Conservation (phyloP, 2,113 vertebrate species). For the Sylvietta virens region DNA sequence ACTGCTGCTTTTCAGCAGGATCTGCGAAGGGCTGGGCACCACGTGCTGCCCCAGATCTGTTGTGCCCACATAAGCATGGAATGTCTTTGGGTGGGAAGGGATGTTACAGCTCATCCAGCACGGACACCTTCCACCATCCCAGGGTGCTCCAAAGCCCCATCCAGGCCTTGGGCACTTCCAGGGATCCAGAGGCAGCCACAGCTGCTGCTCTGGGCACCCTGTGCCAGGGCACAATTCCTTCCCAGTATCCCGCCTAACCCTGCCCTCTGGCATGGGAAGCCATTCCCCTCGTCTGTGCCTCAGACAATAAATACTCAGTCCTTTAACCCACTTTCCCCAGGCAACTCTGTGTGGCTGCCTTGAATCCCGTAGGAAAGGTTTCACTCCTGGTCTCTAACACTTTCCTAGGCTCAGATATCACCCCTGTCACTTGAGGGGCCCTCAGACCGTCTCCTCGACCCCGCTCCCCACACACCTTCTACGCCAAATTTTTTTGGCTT, state of each 20-base stretch:
- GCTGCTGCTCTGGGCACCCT: neutral
- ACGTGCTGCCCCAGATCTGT: fast-evolving
- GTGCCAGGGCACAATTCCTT: neutral
- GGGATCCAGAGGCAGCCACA: neutral
- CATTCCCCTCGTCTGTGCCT: too few relatives aligned
- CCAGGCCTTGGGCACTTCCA: neutral
- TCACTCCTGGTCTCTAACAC: fast-evolving
- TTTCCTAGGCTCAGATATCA: neutral
- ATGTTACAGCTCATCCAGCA: neutral
- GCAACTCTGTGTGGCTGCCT: neutral
- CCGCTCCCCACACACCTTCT: fast-evolving
- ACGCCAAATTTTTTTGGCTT: fast-evolving
- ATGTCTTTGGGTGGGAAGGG: neutral
- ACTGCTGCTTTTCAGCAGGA: neutral
- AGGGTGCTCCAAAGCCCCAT: fast-evolving
- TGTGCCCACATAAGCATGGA: fast-evolving
- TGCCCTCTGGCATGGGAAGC: neutral
- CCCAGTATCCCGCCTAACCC: too few relatives aligned
- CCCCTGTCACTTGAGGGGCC: fast-evolving
- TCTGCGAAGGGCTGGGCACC: too few relatives aligned
- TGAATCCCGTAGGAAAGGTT: neutral
- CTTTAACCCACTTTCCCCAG: neutral
- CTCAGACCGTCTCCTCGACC: neutral
- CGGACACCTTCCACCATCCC: neutral
- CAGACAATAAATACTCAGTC: fast-evolving